phyloP scores from a whole-genome alignment of 2,888 invertebrate genomes.

The Rosalia funebris region DNA sequence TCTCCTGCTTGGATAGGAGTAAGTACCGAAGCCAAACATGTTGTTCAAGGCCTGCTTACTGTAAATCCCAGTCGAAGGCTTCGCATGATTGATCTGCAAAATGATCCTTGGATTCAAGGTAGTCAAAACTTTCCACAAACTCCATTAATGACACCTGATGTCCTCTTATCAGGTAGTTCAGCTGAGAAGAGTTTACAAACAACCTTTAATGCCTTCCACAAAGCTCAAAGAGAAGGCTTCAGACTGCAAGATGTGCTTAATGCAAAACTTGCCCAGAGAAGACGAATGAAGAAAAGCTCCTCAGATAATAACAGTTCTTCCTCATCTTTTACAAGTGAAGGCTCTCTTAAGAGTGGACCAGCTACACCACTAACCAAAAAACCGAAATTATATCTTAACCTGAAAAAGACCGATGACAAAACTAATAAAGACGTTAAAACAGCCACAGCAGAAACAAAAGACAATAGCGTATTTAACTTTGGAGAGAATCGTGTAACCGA shows the following conservation, averaged over 20 bases:
- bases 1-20: constrained; percentile 77
- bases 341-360: constrained; percentile 56
- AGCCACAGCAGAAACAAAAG: constrained; percentile 39
- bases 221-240: constrained; percentile 78
- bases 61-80: constrained; percentile 80
- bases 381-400: constrained; percentile 49
- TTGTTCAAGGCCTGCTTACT: constrained; percentile 80
- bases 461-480: constrained; percentile 63
- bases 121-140: constrained; percentile 64
- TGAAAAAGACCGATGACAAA: constrained; percentile 53
- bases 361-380: constrained; percentile 30
- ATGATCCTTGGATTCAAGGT: constrained; percentile 75
- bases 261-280: constrained; percentile 76
- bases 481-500: constrained; percentile 65
- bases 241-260: constrained; percentile 76
- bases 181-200: constrained; percentile 67
- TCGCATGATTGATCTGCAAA: constrained; percentile 73
- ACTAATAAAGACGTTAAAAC: constrained; percentile 28
- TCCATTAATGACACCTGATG: constrained; percentile 72
- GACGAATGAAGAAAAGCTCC: constrained; percentile 70
- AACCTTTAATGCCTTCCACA: constrained; percentile 75
- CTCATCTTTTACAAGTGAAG: constrained; percentile 61
- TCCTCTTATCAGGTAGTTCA: constrained; percentile 64
- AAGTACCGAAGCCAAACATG: constrained; percentile 78
- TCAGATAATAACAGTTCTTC: constrained; percentile 62